phyloP scores from a whole-genome alignment of 2,888 invertebrate species.

The Phania funesta region DNA sequence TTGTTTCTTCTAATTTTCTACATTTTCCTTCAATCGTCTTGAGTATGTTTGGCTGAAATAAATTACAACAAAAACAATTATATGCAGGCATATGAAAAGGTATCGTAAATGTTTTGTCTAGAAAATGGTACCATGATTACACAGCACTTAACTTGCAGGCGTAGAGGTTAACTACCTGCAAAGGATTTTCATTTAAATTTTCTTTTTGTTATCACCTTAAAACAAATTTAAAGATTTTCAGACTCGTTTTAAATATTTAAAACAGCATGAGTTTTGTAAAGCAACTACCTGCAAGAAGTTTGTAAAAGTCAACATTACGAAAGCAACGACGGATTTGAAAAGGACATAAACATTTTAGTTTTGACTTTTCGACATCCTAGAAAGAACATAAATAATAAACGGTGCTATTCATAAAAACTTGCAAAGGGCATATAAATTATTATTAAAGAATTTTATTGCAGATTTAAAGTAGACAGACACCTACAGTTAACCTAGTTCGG shows the following conservation, averaged over 20 bases:
- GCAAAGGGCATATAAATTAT: too few species aligned
- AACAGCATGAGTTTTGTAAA: neutral
- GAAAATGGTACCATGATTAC: conserved; percentile 1
- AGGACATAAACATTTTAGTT: too few species aligned
- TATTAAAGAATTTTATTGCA: too few species aligned
- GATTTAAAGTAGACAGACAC: too few species aligned
- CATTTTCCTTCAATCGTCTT: neutral
- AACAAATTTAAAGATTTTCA: neutral
- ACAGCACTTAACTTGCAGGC: conserved; percentile 2
- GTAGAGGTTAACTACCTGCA: conserved; percentile 38
- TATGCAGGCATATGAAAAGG: neutral
- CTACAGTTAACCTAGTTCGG: too few species aligned
- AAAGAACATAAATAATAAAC: too few species aligned
- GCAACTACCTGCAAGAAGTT: neutral
- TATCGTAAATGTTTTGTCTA: conserved; percentile 25
- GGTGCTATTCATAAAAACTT: too few species aligned
- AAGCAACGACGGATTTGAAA: neutral
- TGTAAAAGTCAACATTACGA: neutral
- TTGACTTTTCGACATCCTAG: too few species aligned
- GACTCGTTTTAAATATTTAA: neutral
- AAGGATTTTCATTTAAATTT: neutral
- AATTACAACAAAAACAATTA: conserved; percentile 10
- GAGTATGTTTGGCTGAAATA: neutral
- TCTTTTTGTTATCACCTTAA: neutral
- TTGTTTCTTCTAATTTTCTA: conserved; percentile 1